Conservation (phyloP, 2,797 vertebrate genomes). For the Neomorphus geoffroyi region DNA sequence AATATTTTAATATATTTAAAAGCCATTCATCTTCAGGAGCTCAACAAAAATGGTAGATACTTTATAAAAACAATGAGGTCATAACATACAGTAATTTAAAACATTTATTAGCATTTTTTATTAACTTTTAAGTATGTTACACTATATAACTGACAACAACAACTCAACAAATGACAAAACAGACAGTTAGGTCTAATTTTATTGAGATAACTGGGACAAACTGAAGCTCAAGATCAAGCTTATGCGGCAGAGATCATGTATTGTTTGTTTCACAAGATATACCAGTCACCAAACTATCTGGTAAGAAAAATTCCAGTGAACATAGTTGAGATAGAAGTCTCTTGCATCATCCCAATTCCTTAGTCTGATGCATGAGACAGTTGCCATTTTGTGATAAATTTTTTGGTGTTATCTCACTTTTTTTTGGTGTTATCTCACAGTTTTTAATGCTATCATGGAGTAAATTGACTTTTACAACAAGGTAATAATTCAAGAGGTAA, state of each 20-base stretch:
- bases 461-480: not conserved
- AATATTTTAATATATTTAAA: not conserved
- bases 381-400: not conserved
- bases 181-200: not conserved
- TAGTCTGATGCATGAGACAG: not conserved
- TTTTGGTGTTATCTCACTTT: not conserved
- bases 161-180: not conserved
- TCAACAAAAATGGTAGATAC: not conserved
- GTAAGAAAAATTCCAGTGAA: not conserved
- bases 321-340: not conserved
- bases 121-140: not conserved
- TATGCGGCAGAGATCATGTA: not conserved
- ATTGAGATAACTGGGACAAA: not conserved
- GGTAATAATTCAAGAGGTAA: not conserved
- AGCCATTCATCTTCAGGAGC: not conserved
- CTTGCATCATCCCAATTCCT: not conserved
- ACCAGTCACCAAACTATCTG: not conserved
- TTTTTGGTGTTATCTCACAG: not conserved
- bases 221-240: not conserved
- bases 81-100: not conserved
- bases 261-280: not conserved
- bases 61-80: not conserved
- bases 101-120: not conserved
- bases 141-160: not conserved
- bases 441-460: not conserved